Base-by-base conservation (phyloP, 2,888 invertebrate genomes). In the Tuta absoluta region DNA sequence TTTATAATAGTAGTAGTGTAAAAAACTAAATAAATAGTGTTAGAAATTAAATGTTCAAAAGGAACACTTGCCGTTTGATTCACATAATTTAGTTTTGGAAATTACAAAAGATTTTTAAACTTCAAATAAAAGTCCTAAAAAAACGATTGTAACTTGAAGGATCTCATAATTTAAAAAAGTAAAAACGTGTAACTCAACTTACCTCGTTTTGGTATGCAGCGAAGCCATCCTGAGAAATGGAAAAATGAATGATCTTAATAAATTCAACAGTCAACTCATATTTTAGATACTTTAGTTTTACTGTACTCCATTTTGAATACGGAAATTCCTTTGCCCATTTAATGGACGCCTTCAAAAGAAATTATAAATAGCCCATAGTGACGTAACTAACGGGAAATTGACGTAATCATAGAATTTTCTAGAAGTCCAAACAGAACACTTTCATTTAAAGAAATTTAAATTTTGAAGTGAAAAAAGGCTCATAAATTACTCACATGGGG, bases 401-500 rank as follows among this genome's bases (percentile, higher is more conserved):
- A 56, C 33, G 33, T 56, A 56, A 56, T n/a, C 14, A 28, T 33
- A 56, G 56, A 56, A 56, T 17, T 4, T 33, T 56, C 56, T 56
- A 56, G 33, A 56, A 56, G n/a, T 45, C 4, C 4, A 3, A n/a
- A 17, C n/a, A 4, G 4, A 5, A 45, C 45, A 17, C 17, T 5
- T 23, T 4, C 10, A 23, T 23, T 33, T 1, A 1, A 33, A 33
- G 10, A 12, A 49, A 7, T 51, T 23, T 19, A 1, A 11, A 19
- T 51, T 51, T 19, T 11, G 4, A 21, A 21, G 21, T 21, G 23
- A 14, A 23, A 4, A 5, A 53, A 53, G 23, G 11, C 12, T 53
- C 12, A 24, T 24, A 21, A 53, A 23, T 23, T 48, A 64, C 80
- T 80, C 74, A 80, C 80, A 78, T 69, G 77, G 75, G 62, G 77